Conservation (phyloP, 2,797 vertebrate genomes). For the Xenentodon cancila region DNA sequence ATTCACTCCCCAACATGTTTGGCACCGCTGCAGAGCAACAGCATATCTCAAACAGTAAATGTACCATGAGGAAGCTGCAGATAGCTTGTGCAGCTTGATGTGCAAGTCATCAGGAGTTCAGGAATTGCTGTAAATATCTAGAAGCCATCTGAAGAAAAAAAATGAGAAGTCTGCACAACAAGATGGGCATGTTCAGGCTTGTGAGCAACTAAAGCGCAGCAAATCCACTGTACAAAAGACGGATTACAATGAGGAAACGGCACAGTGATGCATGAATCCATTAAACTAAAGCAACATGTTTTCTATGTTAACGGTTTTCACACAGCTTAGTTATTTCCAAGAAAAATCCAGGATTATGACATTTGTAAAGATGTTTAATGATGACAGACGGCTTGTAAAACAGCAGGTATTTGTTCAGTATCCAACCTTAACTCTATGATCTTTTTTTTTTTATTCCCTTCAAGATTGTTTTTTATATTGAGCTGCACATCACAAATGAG, state of each 20-base stretch:
- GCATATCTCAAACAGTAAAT: not conserved
- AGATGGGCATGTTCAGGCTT: conserved; percentile 50
- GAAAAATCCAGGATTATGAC: too few species aligned
- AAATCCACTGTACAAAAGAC: conserved; percentile 29
- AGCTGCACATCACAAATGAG: not conserved
- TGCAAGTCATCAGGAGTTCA: too few species aligned
- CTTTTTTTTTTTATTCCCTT: not conserved
- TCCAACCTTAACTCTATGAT: not conserved
- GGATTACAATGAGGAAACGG: conserved; percentile 26
- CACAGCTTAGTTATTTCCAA: not conserved
- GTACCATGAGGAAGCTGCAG: not conserved
- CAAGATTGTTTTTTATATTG: conserved; percentile 6
- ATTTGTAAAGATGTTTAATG: not conserved
- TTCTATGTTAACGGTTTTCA: not conserved
- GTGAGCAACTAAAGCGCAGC: not conserved
- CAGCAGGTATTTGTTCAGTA: conserved; percentile 16
- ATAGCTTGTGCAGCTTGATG: not conserved
- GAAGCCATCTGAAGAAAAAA: conserved; percentile 1
- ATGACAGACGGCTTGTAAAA: conserved; percentile 12
- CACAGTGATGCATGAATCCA: not conserved
- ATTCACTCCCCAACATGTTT: conserved; percentile 1
- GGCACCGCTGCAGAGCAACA: conserved; percentile 9
- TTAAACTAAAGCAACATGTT: conserved; percentile 8
- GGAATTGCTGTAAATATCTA: too few species aligned
- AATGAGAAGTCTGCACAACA: conserved; percentile 2